A percentile compares a stretch with the other conserved stretches of the same genome.
Evolutionary conservation across 2,888 invertebrate species (phyloP).

Genomic region (Phaonia tiefii): DNA sequence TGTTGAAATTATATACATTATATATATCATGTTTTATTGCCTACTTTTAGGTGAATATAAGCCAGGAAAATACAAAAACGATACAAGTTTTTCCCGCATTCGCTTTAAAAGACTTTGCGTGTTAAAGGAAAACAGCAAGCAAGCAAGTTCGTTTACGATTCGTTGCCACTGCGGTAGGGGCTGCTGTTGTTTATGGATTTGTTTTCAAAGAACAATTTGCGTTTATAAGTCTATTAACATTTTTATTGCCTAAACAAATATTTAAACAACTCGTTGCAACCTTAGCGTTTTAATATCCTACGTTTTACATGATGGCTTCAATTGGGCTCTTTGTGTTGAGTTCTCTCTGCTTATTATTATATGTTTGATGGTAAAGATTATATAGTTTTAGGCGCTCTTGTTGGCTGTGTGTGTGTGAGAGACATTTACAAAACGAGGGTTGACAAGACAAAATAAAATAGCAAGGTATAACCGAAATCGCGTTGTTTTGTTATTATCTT

Average conservation of each 20-base stretch:
- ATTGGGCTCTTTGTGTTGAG: constrained; percentile 5
- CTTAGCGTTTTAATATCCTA: constrained; percentile 20
- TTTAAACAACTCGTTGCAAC: constrained; percentile 62
- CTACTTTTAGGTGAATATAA: constrained; percentile 63
- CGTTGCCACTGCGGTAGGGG: background rate
- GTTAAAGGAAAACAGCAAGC: constrained; percentile 40
- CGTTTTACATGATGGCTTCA: background rate
- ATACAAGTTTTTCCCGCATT: constrained; percentile 14
- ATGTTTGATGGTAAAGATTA: background rate
- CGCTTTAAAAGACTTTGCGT: constrained; percentile 39
- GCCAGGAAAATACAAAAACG: constrained; percentile 19
- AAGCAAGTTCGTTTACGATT: constrained; percentile 1
- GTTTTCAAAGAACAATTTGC: constrained; percentile 43
- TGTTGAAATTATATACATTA: constrained; percentile 47
- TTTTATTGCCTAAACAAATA: constrained; percentile 74
- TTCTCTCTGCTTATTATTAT: constrained; percentile 38
- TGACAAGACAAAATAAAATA: too few species aligned
- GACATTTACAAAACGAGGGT: constrained; percentile 1
- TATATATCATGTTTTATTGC: constrained; percentile 61
- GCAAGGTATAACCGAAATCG: too few species aligned
- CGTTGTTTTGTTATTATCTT: too few species aligned
- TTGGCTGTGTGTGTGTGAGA: constrained; percentile 25
- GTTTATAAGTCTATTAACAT: constrained; percentile 72
- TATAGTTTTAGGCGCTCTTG: constrained; percentile 45
- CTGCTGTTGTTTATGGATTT: constrained; percentile 6